Evolutionary conservation across 2,113 vertebrate species (phyloP).

Genomic region (Echinops telfairi): DNA sequence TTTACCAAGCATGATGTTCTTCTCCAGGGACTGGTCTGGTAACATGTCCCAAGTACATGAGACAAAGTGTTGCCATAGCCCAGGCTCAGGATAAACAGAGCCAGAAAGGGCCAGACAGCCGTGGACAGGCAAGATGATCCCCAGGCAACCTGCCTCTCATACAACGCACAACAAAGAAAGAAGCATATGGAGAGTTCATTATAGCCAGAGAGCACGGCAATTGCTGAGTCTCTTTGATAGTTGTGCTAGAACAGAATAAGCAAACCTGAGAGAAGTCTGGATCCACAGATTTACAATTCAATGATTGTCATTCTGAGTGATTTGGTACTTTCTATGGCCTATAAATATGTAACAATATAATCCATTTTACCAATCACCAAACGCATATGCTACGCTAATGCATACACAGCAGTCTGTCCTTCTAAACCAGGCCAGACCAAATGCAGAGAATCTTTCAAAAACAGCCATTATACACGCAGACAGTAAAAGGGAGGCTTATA

Average conservation of each 20-base stretch:
- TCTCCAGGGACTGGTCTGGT: no score
- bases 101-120: not conserved
- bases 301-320: not conserved
- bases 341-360: not conserved
- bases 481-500: constrained; percentile 19
- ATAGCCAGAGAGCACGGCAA: not conserved
- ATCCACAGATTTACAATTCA: not conserved
- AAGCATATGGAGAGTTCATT: constrained; percentile 46
- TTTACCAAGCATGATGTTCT: no score
- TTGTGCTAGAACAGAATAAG: not conserved
- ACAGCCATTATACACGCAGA: not conserved
- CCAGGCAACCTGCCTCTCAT: not conserved
- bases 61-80: not conserved
- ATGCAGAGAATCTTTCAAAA: constrained; percentile 47
- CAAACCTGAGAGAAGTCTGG: not conserved
- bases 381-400: not conserved
- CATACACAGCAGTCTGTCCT: not conserved
- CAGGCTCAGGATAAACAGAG: constrained; percentile 30
- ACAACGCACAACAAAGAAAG: constrained; percentile 53
- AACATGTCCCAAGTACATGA: no score
- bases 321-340: constrained; percentile 12
- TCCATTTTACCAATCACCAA: not conserved
- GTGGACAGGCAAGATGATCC: constrained; percentile 4
- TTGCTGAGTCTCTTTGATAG: no score
- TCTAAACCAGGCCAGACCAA: constrained; percentile 47